Base-by-base conservation (phyloP, 2,888 invertebrate species). In the Drosophila lutescens region DNA sequence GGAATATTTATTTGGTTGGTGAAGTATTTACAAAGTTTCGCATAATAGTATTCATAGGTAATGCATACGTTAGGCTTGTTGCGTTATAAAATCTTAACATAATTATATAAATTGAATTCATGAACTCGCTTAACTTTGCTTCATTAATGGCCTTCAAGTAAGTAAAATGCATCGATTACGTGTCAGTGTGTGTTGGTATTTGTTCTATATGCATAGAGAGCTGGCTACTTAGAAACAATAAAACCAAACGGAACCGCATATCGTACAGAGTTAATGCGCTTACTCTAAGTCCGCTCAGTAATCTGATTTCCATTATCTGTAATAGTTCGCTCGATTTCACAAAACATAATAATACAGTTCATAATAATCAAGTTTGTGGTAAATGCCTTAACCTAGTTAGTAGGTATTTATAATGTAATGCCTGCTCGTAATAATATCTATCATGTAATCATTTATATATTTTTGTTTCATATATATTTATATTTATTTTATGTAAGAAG, bases 401-500 rank as follows among this genome's bases (percentile, higher is more conserved):
- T 81, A 75, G 78, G 69, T 83, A 80, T 78, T 77, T 71, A 38
- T 61, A 63, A 54, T 63, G 46, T 53, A 63, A 63, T 67, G 66
- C 54, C 66, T 55, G 65, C 49, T 67, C 46, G 63, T 79, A 77
- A 74, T 85, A 74, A 75, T 79, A 49, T 66, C 50, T 71, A 70
- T 71, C 51, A 77, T 77, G 56, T 78, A 85, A 78, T 86, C 69
- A 76, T 80, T 72, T 76, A 74, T 80, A 76, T 79, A 68, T 77
- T 73, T 74, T 60, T 70, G 57, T 63, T 50, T 71, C 30, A 43
- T 68, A 46, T 70, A 63, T 78, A 56, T 72, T 57, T 74, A 44
- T 75, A 73, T 90, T 86, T 86, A 80, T 79, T 91, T 91, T 91
- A 91, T 91, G 89, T 91, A 91, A 91, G 91, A 91, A 91, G 91